Conservation (phyloP, 2,113 vertebrate genomes). For the Pterophyllum scalare region DNA sequence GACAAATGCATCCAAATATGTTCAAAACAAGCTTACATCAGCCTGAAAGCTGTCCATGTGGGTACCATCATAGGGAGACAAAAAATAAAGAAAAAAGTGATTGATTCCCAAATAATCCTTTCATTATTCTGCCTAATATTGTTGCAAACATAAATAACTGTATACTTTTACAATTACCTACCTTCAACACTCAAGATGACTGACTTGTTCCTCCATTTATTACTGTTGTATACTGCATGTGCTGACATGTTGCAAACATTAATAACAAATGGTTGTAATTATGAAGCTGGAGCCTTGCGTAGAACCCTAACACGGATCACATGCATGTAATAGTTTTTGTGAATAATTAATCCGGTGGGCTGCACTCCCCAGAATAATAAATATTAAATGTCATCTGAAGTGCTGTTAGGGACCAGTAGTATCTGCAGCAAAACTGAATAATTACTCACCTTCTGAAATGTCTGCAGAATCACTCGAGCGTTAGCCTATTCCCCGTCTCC, state of each 20-base stretch:
- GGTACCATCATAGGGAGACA: neutral
- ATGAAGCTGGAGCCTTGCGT: slow-evolving; percentile 23
- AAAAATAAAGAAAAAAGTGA: neutral
- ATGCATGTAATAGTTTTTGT: slow-evolving; percentile 66
- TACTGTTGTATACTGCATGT: slow-evolving; percentile 37
- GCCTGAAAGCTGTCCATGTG: slow-evolving; percentile 17
- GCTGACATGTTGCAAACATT: slow-evolving; percentile 43
- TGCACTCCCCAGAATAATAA: slow-evolving; percentile 67
- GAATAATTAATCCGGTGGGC: slow-evolving; percentile 70
- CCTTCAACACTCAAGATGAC: slow-evolving; percentile 24
- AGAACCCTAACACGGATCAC: slow-evolving; percentile 52
- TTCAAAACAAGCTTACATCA: slow-evolving; percentile 39
- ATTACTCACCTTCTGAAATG: slow-evolving; percentile 57
- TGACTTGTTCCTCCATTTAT: slow-evolving; percentile 35
- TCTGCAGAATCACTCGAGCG: slow-evolving; percentile 41
- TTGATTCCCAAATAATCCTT: neutral
- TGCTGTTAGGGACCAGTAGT: slow-evolving; percentile 50
- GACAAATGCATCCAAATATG: slow-evolving; percentile 49
- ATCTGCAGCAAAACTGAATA: slow-evolving; percentile 42
- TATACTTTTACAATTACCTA: slow-evolving; percentile 10
- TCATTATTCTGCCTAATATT: slow-evolving; percentile 5
- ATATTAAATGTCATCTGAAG: slow-evolving; percentile 67
- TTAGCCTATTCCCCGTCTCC: slow-evolving; percentile 45
- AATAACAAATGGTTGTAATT: slow-evolving; percentile 68
- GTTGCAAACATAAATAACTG: slow-evolving; percentile 11